Evolutionary conservation across 1,140 invertebrate genomes (phyloP).

Genomic region (Calliopsis andreniformis): DNA sequence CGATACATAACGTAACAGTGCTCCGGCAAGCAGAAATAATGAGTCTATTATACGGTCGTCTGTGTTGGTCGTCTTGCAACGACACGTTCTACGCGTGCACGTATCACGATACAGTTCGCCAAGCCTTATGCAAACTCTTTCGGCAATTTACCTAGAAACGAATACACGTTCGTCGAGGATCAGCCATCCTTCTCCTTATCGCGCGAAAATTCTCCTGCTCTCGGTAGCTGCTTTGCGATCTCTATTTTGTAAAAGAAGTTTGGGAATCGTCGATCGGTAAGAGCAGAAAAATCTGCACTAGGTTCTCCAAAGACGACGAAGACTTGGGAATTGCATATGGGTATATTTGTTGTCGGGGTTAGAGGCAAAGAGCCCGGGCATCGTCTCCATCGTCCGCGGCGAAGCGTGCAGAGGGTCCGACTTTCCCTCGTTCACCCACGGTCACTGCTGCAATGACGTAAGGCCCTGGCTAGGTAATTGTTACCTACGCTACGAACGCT

Average conservation of each 20-base stretch:
- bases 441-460: constrained; percentile 71
- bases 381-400: constrained; percentile 68
- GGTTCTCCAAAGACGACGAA: too few species aligned
- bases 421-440: constrained; percentile 73
- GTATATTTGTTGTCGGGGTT: constrained; percentile 11
- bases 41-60: constrained; percentile 75
- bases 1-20: constrained; percentile 77
- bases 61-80: constrained; percentile 69
- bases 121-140: constrained; percentile 4
- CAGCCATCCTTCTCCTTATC: too few species aligned
- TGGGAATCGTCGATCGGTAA: too few species aligned
- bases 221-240: too few species aligned
- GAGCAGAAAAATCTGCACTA: too few species aligned
- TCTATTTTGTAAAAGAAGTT: too few species aligned
- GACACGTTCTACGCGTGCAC: constrained; percentile 38
- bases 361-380: constrained; percentile 41
- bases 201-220: too few species aligned
- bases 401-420: constrained; percentile 67
- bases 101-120: constrained; percentile 38
- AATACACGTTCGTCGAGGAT: neutral
- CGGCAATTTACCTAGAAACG: neutral
- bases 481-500: constrained; percentile 63
- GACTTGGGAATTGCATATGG: neutral
- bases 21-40: constrained; percentile 77
- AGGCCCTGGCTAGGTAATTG: constrained; percentile 66